Percentiles rank a stretch among this genome's conserved stretches.
Evolutionary conservation across 2,797 vertebrate species (phyloP).

Genomic region (Dipus sagitta): DNA sequence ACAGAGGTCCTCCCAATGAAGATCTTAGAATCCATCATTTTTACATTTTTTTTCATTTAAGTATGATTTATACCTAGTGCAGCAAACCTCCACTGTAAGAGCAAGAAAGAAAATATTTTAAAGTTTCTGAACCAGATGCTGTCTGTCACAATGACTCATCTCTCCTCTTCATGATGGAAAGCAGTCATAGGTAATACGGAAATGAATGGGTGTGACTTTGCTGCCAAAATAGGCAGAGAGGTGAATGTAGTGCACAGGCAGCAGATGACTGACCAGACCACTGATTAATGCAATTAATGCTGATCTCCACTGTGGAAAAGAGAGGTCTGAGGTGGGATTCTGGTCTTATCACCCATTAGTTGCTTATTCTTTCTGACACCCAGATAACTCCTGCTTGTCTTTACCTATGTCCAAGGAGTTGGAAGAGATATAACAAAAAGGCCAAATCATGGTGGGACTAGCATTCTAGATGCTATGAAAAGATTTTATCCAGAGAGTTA

Average conservation of each 20-base stretch:
- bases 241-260: not conserved
- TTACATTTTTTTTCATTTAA: slow-evolving; percentile 15
- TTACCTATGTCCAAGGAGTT: not conserved
- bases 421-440: not conserved
- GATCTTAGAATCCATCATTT: slow-evolving; percentile 2
- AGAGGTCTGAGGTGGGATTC: not conserved
- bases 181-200: not conserved
- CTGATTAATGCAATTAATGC: not conserved
- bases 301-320: not conserved
- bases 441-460: not conserved
- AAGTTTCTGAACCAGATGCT: slow-evolving; percentile 10
- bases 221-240: not conserved
- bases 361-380: not conserved
- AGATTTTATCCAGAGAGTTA: not conserved
- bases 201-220: not conserved
- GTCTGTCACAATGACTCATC: not conserved
- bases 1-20: not conserved
- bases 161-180: not conserved
- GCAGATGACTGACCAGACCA: not conserved
- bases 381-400: not conserved
- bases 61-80: not conserved
- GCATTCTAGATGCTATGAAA: not conserved
- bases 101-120: slow-evolving; percentile 29
- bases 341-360: not conserved
- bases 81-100: slow-evolving; percentile 13